Evolutionary conservation across 2,113 vertebrate species (phyloP).

Genomic region (Rhipidura dahli): DNA sequence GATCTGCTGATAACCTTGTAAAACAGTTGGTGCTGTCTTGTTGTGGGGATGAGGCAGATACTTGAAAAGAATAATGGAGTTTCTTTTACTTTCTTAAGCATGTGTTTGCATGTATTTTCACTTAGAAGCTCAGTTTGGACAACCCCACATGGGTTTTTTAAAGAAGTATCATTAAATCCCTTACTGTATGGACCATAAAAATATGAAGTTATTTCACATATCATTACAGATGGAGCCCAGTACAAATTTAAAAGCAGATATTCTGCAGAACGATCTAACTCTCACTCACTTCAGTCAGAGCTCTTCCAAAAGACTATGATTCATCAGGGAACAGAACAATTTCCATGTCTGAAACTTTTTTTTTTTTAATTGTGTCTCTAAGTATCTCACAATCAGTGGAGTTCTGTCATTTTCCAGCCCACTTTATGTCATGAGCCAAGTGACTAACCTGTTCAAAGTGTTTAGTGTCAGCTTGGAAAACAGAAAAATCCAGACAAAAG

Average conservation of each 20-base stretch:
- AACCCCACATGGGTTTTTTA: neutral
- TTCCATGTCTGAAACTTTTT: neutral
- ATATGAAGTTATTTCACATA: neutral
- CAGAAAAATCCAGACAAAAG: neutral
- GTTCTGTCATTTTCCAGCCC: slow-evolving; percentile 42
- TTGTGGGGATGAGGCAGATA: neutral
- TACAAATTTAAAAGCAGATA: neutral
- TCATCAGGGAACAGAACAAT: slow-evolving; percentile 27
- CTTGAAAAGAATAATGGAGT: neutral
- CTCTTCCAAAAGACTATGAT: neutral
- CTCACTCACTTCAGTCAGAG: neutral
- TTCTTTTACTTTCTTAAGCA: neutral
- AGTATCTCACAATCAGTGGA: slow-evolving; percentile 22
- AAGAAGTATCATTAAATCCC: neutral
- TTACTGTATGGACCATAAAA: neutral
- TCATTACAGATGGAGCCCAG: neutral
- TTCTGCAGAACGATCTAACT: neutral
- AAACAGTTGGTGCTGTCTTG: neutral
- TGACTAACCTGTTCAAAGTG: slow-evolving; percentile 31
- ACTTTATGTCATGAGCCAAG: slow-evolving; percentile 33
- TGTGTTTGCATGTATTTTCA: neutral
- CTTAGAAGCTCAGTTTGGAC: neutral
- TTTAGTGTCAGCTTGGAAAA: slow-evolving; percentile 33
- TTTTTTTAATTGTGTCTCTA: neutral
- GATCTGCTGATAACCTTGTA: neutral